Evolutionary conservation across 2,797 vertebrate species (phyloP).

Genomic region (Poecilia velifera): DNA sequence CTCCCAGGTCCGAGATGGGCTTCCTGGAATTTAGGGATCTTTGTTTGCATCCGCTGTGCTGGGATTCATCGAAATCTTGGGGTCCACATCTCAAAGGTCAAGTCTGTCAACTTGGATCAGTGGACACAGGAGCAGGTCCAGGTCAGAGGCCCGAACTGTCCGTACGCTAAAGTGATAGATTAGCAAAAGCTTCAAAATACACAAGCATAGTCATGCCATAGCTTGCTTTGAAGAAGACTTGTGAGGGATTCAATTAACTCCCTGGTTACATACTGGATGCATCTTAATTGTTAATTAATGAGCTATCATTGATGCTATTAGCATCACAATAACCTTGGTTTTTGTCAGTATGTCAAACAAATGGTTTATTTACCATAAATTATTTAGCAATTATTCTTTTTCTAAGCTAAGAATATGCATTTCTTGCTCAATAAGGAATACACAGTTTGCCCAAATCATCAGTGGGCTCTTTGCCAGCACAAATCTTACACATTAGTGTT

Average conservation of each 20-base stretch:
- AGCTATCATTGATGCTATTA: not conserved
- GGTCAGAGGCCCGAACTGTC: conserved; percentile 74
- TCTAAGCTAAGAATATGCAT: not conserved
- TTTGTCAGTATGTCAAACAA: not conserved
- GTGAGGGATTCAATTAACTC: not conserved
- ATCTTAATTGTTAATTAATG: not conserved
- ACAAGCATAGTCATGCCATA: not conserved
- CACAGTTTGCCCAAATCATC: not conserved
- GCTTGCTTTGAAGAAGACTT: not conserved
- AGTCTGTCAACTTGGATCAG: conserved; percentile 97
- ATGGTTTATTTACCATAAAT: not conserved
- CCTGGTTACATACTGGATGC: not conserved
- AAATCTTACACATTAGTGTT: not conserved
- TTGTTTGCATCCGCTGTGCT: conserved; percentile 97
- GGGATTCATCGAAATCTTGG: conserved; percentile 98
- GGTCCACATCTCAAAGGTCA: conserved; percentile 98
- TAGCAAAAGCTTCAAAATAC: not conserved
- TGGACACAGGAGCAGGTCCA: conserved; percentile 99
- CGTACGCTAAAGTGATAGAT: not conserved
- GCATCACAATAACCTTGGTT: not conserved
- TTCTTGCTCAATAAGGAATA: not conserved
- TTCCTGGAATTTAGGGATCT: conserved; percentile 98
- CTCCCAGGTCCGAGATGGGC: conserved; percentile 94
- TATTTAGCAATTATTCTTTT: not conserved
- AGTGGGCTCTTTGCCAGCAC: not conserved